phyloP scores from a whole-genome alignment of 2,888 invertebrate genomes.

The Agrotis ipsilon region DNA sequence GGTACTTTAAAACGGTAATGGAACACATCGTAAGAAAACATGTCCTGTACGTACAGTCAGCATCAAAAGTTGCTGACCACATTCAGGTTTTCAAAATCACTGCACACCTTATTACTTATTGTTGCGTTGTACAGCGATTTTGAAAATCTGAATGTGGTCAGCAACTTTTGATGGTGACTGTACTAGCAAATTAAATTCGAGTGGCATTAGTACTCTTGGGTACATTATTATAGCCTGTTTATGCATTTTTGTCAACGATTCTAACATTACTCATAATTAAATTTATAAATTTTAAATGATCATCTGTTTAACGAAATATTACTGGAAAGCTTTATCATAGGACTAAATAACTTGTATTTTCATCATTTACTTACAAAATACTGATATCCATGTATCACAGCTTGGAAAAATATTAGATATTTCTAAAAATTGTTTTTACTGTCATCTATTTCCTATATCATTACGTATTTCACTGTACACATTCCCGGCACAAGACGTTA shows the following conservation, averaged over 20 bases:
- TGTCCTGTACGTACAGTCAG: too few relatives aligned
- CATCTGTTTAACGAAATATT: not conserved
- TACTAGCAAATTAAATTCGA: too few relatives aligned
- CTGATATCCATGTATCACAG: not conserved
- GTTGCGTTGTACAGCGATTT: too few relatives aligned
- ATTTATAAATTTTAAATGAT: not conserved
- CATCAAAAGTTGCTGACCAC: too few relatives aligned
- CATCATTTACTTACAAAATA: not conserved
- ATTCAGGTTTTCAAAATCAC: too few relatives aligned
- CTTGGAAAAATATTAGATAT: not conserved
- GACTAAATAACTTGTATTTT: not conserved
- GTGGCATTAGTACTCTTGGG: too few relatives aligned
- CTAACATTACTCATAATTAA: not conserved
- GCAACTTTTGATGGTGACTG: too few relatives aligned
- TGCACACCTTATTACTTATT: too few relatives aligned
- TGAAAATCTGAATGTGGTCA: too few relatives aligned
- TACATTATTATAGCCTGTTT: too few relatives aligned
- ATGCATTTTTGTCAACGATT: not conserved
- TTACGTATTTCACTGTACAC: slow-evolving; percentile 22
- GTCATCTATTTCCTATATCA: slow-evolving; percentile 9
- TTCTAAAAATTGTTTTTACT: slow-evolving; percentile 3
- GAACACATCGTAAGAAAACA: too few relatives aligned
- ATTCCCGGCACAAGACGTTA: slow-evolving; percentile 31
- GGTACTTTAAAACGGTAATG: too few relatives aligned
- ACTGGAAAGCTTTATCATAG: slow-evolving; percentile 7